Evolutionary conservation across 2,797 vertebrate genomes (phyloP).

Genomic region (Meriones psammophilus): DNA sequence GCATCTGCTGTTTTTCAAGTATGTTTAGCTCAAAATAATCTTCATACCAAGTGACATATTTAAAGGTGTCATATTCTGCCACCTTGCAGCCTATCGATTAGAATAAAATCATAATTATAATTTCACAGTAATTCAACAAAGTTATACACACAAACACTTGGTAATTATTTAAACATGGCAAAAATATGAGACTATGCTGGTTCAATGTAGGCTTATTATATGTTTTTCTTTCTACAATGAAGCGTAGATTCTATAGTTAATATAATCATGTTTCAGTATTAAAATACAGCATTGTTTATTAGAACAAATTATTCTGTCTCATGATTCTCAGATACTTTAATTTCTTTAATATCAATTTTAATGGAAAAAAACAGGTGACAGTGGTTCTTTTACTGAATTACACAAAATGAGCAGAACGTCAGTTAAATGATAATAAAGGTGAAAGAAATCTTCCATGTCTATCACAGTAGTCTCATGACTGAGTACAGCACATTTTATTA

Average conservation of each 20-base stretch:
- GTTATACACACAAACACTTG: background rate
- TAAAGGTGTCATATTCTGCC: background rate
- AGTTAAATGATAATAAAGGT: constrained; percentile 27
- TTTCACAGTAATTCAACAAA: constrained; percentile 54
- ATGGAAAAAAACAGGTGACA: background rate
- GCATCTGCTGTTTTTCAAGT: constrained; percentile 28
- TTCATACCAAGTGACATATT: background rate
- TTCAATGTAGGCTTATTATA: constrained; percentile 33
- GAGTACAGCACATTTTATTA: background rate
- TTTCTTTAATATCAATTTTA: constrained; percentile 2
- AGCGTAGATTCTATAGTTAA: background rate
- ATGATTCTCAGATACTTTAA: constrained; percentile 30
- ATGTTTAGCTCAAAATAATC: constrained; percentile 46
- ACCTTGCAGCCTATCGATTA: constrained; percentile 20
- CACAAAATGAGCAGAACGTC: constrained; percentile 5
- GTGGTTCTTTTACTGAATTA: background rate
- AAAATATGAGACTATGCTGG: constrained; percentile 20
- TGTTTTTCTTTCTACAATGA: constrained; percentile 24
- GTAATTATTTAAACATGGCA: background rate
- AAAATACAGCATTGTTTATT: constrained; percentile 5
- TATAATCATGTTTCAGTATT: constrained; percentile 16
- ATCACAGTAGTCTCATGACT: background rate
- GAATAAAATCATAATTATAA: constrained; percentile 51
- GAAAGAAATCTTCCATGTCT: background rate
- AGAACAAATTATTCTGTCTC: background rate